Base-by-base conservation (phyloP, 2,888 invertebrate genomes). In the Synergus japonicus region DNA sequence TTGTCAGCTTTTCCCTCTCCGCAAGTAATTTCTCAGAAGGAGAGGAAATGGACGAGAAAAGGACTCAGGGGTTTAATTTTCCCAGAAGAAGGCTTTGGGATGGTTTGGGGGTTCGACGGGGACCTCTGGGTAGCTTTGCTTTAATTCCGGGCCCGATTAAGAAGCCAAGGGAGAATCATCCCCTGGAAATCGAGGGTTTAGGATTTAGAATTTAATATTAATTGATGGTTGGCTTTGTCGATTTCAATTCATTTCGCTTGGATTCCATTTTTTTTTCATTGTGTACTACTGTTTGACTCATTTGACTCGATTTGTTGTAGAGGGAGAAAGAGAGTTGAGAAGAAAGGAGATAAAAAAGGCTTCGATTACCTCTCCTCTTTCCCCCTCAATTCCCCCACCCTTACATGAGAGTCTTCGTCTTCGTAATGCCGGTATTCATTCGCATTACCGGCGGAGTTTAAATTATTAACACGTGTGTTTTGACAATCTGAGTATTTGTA, bases 21-120 rank as follows among this genome's bases (percentile, higher is more conserved):
- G 84, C 85, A 85, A 83, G 84, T 83, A 86, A 81, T 85, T 88
- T 83, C 84, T 86, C 88, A 84, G 88, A 89, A 87, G 88, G 88
- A 88, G 88, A 88, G 88, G 87, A 87, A 86, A 88, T 87, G 83
- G 84, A 84, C 85, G 86, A 84, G 83, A 76, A 83, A 81, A 79
- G 83, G 81, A 76, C 79, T 78, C 78, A 18, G n/a, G 66, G 43
- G 43, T n/a, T 66, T 10, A 29, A 10, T 12, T 63, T 29, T 63
- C 29, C 63, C 29, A 63, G 63, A 13, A 22, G 63, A 18, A 63
- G 63, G 29, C 63, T 5, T 63, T 13, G 12, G 22, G 22, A 5
- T 29, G 63, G 12, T 29, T 63, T 29, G 9, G 18, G n/a, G 58
- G 18, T n/a, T 58, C 58, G 58, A 18, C 58, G 58, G 58, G 63